Evolutionary conservation across 2,888 invertebrate genomes (phyloP).

Genomic region (Xestobium rufovillosum): DNA sequence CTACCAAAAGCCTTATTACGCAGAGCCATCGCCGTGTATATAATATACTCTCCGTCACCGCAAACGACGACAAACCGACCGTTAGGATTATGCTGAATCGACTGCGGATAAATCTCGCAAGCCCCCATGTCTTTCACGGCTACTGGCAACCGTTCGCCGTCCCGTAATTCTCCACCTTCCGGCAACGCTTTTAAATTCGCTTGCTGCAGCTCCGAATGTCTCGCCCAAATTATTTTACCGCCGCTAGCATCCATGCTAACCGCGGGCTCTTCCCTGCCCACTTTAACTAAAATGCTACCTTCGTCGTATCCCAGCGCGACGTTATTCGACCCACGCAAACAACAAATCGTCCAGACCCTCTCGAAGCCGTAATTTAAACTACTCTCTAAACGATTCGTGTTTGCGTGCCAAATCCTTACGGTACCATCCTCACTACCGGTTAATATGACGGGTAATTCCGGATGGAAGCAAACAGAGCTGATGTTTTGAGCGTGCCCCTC

Average conservation of each 20-base stretch:
- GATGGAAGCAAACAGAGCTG: conserved; percentile 93
- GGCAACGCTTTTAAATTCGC: conserved; percentile 82
- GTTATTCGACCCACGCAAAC: conserved; percentile 89
- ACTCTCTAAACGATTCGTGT: conserved; percentile 93
- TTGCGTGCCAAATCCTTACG: conserved; percentile 97
- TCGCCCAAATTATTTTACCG: conserved; percentile 98
- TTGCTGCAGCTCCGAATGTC: conserved; percentile 97
- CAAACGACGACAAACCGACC: conserved; percentile 93
- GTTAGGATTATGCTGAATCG: conserved; percentile 96
- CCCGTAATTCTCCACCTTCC: conserved; percentile 72
- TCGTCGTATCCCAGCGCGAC: conserved; percentile 97
- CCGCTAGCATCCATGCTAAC: conserved; percentile 98
- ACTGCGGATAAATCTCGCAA: conserved; percentile 98
- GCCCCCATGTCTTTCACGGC: conserved; percentile 98
- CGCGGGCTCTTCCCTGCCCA: conserved; percentile 94
- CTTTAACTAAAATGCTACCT: conserved; percentile 88
- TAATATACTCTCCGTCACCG: conserved; percentile 99
- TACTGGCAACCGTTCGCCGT: conserved; percentile 88
- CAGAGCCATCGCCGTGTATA: conserved; percentile 98
- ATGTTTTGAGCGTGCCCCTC: conserved; percentile 98
- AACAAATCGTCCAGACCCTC: conserved; percentile 93
- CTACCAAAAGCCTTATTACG: conserved; percentile 98
- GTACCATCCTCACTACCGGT: conserved; percentile 98
- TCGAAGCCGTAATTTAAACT: conserved; percentile 98
- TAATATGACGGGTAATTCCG: conserved; percentile 92